A percentile compares a stretch with the other conserved stretches of the same genome.
phyloP scores from a whole-genome alignment of 37 sponge, comb jelly and placozoan genomes.

The Aplysina aerophoba region DNA sequence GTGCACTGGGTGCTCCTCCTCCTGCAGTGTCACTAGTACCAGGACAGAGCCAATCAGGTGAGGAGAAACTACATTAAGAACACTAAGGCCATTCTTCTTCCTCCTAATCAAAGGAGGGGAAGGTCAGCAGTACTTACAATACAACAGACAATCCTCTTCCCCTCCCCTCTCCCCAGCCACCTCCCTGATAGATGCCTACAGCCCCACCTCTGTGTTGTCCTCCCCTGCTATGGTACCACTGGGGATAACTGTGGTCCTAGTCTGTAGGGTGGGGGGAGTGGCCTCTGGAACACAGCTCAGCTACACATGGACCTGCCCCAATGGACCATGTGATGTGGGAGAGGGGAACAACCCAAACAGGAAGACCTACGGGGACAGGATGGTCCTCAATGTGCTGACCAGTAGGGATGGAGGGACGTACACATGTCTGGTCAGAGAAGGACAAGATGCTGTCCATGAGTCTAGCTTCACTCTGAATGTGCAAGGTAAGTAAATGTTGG shows the following conservation, averaged over 20 bases:
- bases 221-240: slow-evolving; percentile 8
- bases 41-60: too few species aligned
- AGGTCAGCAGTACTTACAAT: too few species aligned
- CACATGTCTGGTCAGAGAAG: slow-evolving; percentile 6
- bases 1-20: too few species aligned
- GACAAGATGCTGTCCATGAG: too few species aligned
- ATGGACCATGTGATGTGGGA: slow-evolving; percentile 30
- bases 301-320: slow-evolving; percentile 37
- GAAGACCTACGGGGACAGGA: slow-evolving; percentile 24
- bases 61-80: too few species aligned
- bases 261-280: slow-evolving; percentile 20
- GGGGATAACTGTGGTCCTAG: slow-evolving; percentile 20
- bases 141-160: too few species aligned
- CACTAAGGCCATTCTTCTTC: too few species aligned
- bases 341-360: slow-evolving; percentile 26
- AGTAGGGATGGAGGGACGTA: slow-evolving; percentile 13
- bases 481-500: too few species aligned
- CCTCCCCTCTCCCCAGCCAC: neutral
- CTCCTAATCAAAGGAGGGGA: too few species aligned
- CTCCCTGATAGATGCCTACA: slow-evolving; percentile 22
- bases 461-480: too few species aligned
- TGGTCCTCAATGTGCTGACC: slow-evolving; percentile 19
- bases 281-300: slow-evolving; percentile 8
- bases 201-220: neutral
- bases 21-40: too few species aligned